These are phyloP conservation scores for Megalops cyprinoides DNA, from an alignment of 2,797 vertebrate genomes.

Conservation along the genomic window DNA sequence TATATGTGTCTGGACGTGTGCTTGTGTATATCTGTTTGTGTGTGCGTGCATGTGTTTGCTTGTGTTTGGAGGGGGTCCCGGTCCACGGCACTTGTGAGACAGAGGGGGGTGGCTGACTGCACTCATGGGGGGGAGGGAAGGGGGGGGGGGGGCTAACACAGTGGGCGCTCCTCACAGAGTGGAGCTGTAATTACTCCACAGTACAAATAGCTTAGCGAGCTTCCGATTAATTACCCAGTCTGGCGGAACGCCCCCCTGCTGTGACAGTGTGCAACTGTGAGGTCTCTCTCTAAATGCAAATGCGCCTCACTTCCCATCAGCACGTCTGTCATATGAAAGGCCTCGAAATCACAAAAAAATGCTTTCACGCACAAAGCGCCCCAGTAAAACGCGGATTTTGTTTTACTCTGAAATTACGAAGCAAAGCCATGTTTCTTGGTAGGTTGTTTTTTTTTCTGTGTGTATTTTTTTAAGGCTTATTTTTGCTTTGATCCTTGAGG, in stretches of 20 bases:
- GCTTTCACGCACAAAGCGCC: background rate
- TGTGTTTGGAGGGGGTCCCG: background rate
- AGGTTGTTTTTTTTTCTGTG: background rate
- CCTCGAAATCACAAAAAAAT: background rate
- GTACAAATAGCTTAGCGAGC: constrained; percentile 49
- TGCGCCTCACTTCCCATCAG: constrained; percentile 36
- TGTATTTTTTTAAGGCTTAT: background rate
- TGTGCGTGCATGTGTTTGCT: background rate
- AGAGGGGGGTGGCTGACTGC: too few species aligned
- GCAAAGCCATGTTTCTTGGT: background rate
- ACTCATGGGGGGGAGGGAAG: background rate
- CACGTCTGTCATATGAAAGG: background rate
- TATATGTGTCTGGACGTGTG: too few species aligned
- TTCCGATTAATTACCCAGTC: constrained; percentile 48
- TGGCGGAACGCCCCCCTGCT: constrained; percentile 40
- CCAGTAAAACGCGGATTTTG: constrained; percentile 15
- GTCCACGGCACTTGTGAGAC: too few species aligned
- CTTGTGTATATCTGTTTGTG: too few species aligned
- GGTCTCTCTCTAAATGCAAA: constrained; percentile 23
- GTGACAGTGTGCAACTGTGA: constrained; percentile 29
- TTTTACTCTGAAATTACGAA: constrained; percentile 24
- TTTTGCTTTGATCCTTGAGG: background rate
- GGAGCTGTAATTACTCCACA: constrained; percentile 47
- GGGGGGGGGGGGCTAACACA: constrained; percentile 8
- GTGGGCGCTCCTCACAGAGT: constrained; percentile 29